phyloP scores from a whole-genome alignment of 2,888 invertebrate species.

The Stenchaetothrips biformis region DNA sequence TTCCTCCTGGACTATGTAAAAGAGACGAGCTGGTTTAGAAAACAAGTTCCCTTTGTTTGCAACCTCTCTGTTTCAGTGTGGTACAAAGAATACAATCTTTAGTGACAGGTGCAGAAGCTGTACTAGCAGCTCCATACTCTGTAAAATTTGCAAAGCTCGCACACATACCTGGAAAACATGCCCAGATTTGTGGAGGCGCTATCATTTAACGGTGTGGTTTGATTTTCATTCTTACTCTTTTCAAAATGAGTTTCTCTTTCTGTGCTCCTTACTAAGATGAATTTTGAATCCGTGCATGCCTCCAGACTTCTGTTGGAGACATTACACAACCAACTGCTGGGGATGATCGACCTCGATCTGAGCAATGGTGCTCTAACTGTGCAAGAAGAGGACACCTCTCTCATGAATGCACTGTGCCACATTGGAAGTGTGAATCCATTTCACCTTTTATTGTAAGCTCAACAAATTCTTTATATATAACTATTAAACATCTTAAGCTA shows the following conservation, averaged over 20 bases:
- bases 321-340: not conserved
- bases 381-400: not conserved
- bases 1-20: not conserved
- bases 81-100: not conserved
- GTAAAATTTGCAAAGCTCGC: not conserved
- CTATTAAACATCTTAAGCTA: not conserved
- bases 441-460: not conserved
- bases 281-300: not conserved
- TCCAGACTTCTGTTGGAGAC: not conserved
- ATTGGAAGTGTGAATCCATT: slow-evolving; percentile 5
- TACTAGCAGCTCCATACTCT: not conserved
- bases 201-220: not conserved
- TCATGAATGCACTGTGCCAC: not conserved
- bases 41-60: not conserved
- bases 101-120: not conserved
- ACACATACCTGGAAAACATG: not conserved
- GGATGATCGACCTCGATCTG: not conserved
- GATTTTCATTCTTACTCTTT: not conserved
- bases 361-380: slow-evolving; percentile 1
- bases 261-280: not conserved
- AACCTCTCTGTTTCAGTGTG: not conserved
- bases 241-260: not conserved
- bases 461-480: not conserved
- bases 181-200: not conserved
- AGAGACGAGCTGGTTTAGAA: not conserved